Percentiles rank a stretch among this genome's conserved stretches.
Conservation (phyloP, 2,113 vertebrate species). For the Python bivittatus region DNA sequence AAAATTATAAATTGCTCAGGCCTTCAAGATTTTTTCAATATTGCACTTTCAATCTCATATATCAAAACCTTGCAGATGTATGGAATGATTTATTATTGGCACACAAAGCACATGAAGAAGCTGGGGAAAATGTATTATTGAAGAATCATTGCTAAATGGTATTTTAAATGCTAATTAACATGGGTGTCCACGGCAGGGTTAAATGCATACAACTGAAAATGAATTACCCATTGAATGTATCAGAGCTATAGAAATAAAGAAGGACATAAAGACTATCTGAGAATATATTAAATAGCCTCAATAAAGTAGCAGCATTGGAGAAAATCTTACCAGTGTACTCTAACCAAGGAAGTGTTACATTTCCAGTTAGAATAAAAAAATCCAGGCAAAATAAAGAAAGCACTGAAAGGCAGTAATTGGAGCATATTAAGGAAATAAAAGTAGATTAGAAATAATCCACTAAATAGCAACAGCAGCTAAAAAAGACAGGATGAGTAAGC, state of each 20-base stretch:
- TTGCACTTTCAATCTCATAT: constrained; percentile 4
- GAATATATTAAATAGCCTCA: not conserved
- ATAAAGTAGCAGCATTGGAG: not conserved
- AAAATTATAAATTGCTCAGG: not conserved
- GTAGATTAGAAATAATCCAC: constrained; percentile 6
- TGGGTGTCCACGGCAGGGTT: not conserved
- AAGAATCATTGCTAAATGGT: constrained; percentile 3
- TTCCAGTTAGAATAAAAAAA: not conserved
- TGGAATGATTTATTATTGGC: constrained; percentile 25
- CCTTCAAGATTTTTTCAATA: not conserved
- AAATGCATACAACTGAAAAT: not conserved
- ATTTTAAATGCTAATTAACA: constrained; percentile 2
- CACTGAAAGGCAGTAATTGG: not conserved
- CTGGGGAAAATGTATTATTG: constrained; percentile 7
- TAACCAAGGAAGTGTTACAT: not conserved
- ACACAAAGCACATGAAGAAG: not conserved
- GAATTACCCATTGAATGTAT: not conserved
- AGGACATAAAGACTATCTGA: not conserved
- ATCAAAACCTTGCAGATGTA: constrained; percentile 1
- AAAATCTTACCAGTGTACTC: not conserved
- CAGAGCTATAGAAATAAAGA: not conserved
- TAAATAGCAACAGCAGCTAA: constrained; percentile 24
- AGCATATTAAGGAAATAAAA: constrained; percentile 11
- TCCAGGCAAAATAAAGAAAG: not conserved
- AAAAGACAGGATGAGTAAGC: constrained; percentile 30